phyloP scores from a whole-genome alignment of 2,888 invertebrate genomes.

The Aquatica leii region DNA sequence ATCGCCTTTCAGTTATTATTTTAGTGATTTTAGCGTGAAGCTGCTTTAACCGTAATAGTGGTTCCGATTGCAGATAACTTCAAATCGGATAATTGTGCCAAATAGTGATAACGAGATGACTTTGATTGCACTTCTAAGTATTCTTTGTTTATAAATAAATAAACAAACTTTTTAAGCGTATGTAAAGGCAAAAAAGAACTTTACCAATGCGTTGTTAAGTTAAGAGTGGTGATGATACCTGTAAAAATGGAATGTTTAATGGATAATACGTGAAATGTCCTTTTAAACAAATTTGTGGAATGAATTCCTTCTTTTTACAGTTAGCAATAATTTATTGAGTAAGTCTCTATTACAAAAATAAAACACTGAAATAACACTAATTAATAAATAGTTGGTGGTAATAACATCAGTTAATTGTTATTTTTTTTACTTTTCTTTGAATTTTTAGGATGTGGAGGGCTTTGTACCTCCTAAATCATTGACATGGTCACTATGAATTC shows the following conservation, averaged over 20 bases:
- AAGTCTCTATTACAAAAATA: neutral
- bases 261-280: conserved; percentile 18
- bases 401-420: neutral
- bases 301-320: conserved; percentile 8
- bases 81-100: conserved; percentile 15
- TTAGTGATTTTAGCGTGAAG: no score
- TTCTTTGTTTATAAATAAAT: conserved; percentile 17
- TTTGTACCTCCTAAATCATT: conserved; percentile 51
- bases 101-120: conserved; percentile 4
- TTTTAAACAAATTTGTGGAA: conserved; percentile 8
- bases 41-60: no score
- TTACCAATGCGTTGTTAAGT: conserved; percentile 12
- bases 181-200: neutral
- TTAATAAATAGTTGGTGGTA: neutral
- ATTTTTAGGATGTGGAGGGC: conserved; percentile 49
- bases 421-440: conserved; percentile 1
- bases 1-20: no score
- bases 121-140: conserved; percentile 7
- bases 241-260: conserved; percentile 14
- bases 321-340: conserved; percentile 14
- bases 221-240: neutral
- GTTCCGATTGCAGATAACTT: conserved; percentile 8
- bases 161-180: neutral
- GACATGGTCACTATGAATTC: conserved; percentile 74
- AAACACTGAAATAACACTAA: neutral